Evolutionary conservation across 2,113 vertebrate species (phyloP).

Genomic region (Grantiella picta): DNA sequence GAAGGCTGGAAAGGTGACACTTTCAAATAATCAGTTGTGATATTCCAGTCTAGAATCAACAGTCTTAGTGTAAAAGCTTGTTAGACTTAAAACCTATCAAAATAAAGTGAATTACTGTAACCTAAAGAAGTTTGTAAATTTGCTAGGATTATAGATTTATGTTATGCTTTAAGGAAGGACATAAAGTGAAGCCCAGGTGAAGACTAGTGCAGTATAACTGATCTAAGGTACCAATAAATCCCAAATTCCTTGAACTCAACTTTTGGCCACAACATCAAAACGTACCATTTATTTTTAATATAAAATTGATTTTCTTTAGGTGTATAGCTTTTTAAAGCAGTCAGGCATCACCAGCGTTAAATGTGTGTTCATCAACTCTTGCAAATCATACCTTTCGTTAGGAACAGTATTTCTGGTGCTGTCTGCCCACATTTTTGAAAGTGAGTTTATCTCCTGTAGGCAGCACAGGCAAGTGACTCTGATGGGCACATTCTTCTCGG

Average conservation of each 20-base stretch:
- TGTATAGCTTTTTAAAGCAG: background rate
- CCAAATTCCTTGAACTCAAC: background rate
- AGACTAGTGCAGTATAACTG: background rate
- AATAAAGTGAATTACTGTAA: background rate
- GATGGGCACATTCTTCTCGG: accelerated
- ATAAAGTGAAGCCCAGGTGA: background rate
- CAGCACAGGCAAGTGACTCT: background rate
- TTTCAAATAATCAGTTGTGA: background rate
- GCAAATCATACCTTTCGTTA: background rate
- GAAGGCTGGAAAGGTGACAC: background rate
- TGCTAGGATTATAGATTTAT: background rate
- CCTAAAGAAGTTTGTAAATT: background rate
- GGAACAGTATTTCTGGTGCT: background rate
- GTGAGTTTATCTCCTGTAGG: background rate
- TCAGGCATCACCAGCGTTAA: background rate
- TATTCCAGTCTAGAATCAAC: background rate
- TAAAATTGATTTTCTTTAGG: background rate
- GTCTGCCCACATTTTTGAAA: background rate
- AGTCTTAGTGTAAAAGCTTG: background rate
- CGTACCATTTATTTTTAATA: background rate
- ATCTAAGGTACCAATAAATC: background rate
- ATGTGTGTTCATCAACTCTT: background rate
- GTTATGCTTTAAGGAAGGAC: background rate
- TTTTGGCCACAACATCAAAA: background rate
- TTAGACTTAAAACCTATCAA: background rate